Conservation (phyloP, 2,888 invertebrate genomes). For the Cryptophagus acutangulus region DNA sequence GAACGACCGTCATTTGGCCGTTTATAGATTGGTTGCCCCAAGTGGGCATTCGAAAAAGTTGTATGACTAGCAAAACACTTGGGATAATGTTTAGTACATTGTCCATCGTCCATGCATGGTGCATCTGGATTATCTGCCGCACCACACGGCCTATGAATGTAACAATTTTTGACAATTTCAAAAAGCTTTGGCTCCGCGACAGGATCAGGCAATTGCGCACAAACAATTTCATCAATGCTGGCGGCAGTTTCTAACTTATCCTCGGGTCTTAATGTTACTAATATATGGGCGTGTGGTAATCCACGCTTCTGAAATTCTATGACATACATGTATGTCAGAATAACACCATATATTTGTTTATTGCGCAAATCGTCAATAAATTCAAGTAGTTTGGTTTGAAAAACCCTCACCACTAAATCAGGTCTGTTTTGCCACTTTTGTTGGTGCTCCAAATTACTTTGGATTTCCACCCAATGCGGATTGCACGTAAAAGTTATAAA, state of each 20-base stretch:
- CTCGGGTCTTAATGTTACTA: slow-evolving; percentile 1
- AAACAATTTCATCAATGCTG: slow-evolving; percentile 4
- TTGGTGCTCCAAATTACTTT: slow-evolving; percentile 8
- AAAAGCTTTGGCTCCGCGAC: not conserved
- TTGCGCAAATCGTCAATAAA: slow-evolving; percentile 6
- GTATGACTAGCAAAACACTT: not conserved
- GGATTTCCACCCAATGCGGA: slow-evolving; percentile 19
- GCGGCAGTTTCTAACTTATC: slow-evolving; percentile 3
- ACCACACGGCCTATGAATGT: slow-evolving; percentile 3
- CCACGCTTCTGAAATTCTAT: slow-evolving; percentile 12
- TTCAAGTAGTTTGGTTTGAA: slow-evolving; percentile 7
- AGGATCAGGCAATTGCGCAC: slow-evolving; percentile 6
- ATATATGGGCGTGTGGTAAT: slow-evolving; percentile 8
- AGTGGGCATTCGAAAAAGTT: not conserved
- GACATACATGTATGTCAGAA: slow-evolving; percentile 2
- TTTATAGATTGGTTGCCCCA: slow-evolving; percentile 1
- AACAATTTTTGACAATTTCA: not conserved
- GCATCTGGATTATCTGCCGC: slow-evolving; percentile 6
- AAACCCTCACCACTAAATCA: slow-evolving; percentile 6
- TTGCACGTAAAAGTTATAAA: slow-evolving; percentile 25
- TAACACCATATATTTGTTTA: slow-evolving; percentile 8
- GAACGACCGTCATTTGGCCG: slow-evolving; percentile 3
- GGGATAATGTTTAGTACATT: slow-evolving; percentile 3
- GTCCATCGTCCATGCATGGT: slow-evolving; percentile 2
- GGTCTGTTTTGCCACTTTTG: slow-evolving; percentile 6